Base-by-base conservation (phyloP, 2,797 vertebrate genomes). In the Leptodactylus fallax region DNA sequence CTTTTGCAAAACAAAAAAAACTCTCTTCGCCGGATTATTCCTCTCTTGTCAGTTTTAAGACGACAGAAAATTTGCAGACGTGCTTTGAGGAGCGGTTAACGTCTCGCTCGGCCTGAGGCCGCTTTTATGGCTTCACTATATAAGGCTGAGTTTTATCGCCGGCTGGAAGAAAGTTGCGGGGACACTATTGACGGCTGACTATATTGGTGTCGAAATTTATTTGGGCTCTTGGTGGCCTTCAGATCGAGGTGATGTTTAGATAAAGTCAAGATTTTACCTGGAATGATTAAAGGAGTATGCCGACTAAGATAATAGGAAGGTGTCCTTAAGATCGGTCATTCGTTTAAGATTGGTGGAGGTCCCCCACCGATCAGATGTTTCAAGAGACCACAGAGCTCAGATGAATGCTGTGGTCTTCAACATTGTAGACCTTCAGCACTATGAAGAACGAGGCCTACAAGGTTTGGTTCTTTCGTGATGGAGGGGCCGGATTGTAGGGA, bases 21-120 rank as follows among this genome's bases (percentile, higher is more conserved):
- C 1, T 14, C 47, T 65, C 79, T 25, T 49, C 60, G 11, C 10
- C 80, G 6, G 23, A 67, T 47, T 84, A 74, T 84, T 76, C 67
- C 67, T 17, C 27, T 58, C 72, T 85, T 78, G 74, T 78, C 74
- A 58, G 78, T 85, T 85, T 78, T 65, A 65, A 78, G 83, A 47
- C 36, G 47, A 61, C 47, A 27, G 83, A 51, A 85, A 61, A 85
- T 77, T 83, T 85, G 83, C 72, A 47, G 83, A 76, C 53, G 45
- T 13, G 23, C 71, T 85, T 60, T 27, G 45, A 77, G 83, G 83
- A 77, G 17, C 71, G 58, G 83, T 85, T 60, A 76, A 76, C 27
- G 12, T 76, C 55, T 76, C 49, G 19, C 51, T 84, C 53, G n/a
- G 58, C 56, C 69, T 17, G 45, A 36, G 71, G 49, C n/a, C 63